A percentile compares a stretch with the other conserved stretches of the same genome.
phyloP scores from a whole-genome alignment of 2,888 invertebrate species.

The Hirtodrosophila alboralis region DNA sequence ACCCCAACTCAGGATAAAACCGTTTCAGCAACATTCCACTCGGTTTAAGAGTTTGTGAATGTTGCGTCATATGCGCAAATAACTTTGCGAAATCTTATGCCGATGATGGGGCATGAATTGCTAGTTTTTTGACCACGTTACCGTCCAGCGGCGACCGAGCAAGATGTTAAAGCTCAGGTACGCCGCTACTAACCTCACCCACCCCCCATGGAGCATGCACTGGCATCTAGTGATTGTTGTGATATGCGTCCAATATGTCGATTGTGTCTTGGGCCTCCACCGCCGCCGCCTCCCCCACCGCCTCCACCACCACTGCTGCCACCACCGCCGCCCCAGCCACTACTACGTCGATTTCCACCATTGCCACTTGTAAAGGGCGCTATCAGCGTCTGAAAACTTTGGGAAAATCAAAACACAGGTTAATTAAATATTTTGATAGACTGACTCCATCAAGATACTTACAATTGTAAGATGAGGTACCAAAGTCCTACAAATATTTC shows the following conservation, averaged over 20 bases:
- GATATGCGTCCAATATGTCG: slow-evolving; percentile 65
- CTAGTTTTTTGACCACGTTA: slow-evolving; percentile 2
- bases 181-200: slow-evolving; percentile 63
- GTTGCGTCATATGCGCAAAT: slow-evolving; percentile 49
- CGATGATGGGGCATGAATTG: neutral
- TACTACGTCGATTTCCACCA: slow-evolving; percentile 43
- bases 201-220: slow-evolving; percentile 45
- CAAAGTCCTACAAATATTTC: slow-evolving; percentile 71
- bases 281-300: slow-evolving; percentile 52
- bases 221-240: slow-evolving; percentile 24
- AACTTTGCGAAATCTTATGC: slow-evolving; percentile 17
- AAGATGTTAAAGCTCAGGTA: slow-evolving; percentile 3
- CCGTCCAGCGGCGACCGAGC: slow-evolving; percentile 32
- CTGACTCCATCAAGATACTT: slow-evolving; percentile 25
- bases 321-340: slow-evolving; percentile 47
- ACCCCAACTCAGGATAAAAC: slow-evolving; percentile 4
- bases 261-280: slow-evolving; percentile 69
- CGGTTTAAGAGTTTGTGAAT: slow-evolving; percentile 48
- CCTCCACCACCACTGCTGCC: slow-evolving; percentile 63
- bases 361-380: slow-evolving; percentile 66
- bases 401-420: neutral
- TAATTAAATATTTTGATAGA: no score
- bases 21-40: slow-evolving; percentile 49
- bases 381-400: slow-evolving; percentile 68
- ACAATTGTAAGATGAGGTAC: slow-evolving; percentile 75